A percentile compares a stretch with the other conserved stretches of the same genome.
Conservation (phyloP, 2,888 invertebrate species). For the Pachymerium ferrugineum region DNA sequence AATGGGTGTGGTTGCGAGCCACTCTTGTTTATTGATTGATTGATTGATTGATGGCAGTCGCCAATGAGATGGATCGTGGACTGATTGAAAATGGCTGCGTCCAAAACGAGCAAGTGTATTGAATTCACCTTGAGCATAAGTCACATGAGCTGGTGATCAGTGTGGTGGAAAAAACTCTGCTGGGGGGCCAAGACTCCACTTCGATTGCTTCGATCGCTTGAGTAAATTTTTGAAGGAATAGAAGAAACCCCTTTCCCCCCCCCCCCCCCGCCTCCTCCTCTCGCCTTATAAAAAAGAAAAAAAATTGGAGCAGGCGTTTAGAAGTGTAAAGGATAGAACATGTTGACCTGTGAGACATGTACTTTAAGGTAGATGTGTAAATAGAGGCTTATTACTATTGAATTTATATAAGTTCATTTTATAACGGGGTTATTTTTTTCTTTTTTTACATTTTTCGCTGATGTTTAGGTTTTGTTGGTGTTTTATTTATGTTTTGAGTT, state of each 20-base stretch:
- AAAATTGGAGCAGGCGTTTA: background rate
- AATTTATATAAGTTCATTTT: no score
- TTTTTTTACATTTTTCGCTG: background rate
- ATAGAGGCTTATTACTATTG: no score
- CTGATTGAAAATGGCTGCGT: slow-evolving; percentile 7
- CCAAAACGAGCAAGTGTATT: slow-evolving; percentile 9
- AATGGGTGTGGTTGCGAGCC: no score
- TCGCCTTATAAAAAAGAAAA: background rate
- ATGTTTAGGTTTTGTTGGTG: no score
- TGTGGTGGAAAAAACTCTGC: slow-evolving; percentile 8
- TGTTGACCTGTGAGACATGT: background rate
- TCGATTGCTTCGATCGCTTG: slow-evolving; percentile 13
- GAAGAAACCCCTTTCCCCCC: no score
- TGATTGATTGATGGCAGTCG: background rate
- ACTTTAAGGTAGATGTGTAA: no score
- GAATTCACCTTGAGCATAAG: slow-evolving; percentile 13
- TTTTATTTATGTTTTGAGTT: background rate
- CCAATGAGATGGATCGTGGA: background rate
- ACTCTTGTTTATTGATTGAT: no score
- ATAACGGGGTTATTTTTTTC: background rate
- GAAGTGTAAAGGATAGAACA: background rate
- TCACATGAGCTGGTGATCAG: slow-evolving; percentile 13
- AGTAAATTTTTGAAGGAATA: background rate
- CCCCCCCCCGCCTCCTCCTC: no score
- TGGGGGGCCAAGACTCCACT: slow-evolving; percentile 13